A percentile compares a stretch with the other conserved stretches of the same genome.
Evolutionary conservation across 2,113 vertebrate genomes (phyloP).

Genomic region (Chlamydotis undulata): DNA sequence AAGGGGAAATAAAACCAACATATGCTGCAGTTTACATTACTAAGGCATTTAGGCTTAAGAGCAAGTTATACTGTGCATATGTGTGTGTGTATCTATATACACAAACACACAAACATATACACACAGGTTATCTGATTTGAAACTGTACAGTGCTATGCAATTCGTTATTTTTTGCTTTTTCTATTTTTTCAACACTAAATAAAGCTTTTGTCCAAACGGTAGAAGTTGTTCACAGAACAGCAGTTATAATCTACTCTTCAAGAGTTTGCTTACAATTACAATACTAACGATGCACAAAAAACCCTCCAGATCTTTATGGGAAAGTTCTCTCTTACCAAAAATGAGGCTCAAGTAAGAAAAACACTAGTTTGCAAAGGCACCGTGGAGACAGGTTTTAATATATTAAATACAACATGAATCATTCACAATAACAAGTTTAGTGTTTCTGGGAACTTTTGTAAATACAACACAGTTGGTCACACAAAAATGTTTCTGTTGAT

Average conservation of each 20-base stretch:
- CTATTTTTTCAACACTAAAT: conserved; percentile 7
- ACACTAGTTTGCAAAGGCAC: conserved; percentile 79
- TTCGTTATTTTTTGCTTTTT: not conserved
- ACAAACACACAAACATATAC: conserved; percentile 36
- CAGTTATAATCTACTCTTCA: conserved; percentile 78
- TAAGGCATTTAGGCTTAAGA: conserved; percentile 76
- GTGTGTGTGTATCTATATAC: not conserved
- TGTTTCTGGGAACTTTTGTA: conserved; percentile 83
- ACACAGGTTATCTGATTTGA: conserved; percentile 1
- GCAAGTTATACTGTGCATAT: not conserved
- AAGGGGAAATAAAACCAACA: conserved; percentile 23
- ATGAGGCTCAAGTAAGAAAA: conserved; percentile 74
- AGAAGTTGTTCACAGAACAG: conserved; percentile 82
- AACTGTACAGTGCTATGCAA: conserved; percentile 54
- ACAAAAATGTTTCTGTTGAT: conserved; percentile 85
- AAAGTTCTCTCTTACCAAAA: conserved; percentile 70
- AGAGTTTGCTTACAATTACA: conserved; percentile 76
- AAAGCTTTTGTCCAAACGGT: conserved; percentile 50
- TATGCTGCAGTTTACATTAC: conserved; percentile 65
- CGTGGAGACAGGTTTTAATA: conserved; percentile 81
- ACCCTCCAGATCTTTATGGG: not conserved
- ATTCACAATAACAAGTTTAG: conserved; percentile 83
- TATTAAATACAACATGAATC: conserved; percentile 79
- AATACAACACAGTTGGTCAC: conserved; percentile 86
- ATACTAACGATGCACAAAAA: conserved; percentile 36